Evolutionary conservation across 2,888 invertebrate genomes (phyloP).

Genomic region (Folsomia candida): DNA sequence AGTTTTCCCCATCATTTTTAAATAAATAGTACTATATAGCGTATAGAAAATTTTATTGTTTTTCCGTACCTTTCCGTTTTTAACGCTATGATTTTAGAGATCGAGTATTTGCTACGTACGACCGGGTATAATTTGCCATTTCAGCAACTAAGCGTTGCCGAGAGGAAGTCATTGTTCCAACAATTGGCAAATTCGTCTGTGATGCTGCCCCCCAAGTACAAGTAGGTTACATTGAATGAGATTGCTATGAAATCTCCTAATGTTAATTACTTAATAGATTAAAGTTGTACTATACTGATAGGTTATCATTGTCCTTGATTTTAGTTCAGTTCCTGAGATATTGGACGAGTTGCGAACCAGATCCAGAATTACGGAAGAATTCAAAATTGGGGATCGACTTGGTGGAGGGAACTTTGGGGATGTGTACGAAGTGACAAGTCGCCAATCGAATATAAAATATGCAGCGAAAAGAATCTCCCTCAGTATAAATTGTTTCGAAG

Average conservation of each 20-base stretch:
- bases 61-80: neutral
- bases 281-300: too few relatives aligned
- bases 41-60: too few relatives aligned
- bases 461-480: conserved; percentile 41
- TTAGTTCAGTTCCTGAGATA: conserved; percentile 41
- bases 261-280: too few relatives aligned
- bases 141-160: conserved; percentile 23
- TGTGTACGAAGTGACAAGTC: conserved; percentile 31
- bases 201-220: neutral
- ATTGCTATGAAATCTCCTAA: too few relatives aligned
- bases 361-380: conserved; percentile 40
- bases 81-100: conserved; percentile 26
- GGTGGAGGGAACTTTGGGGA: conserved; percentile 45
- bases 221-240: too few relatives aligned
- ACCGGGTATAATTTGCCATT: conserved; percentile 33
- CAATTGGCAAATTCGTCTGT: conserved; percentile 34
- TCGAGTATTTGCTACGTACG: conserved; percentile 32
- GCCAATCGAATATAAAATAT: conserved; percentile 4
- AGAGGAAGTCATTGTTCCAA: conserved; percentile 31
- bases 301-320: too few relatives aligned
- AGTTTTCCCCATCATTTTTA: too few relatives aligned
- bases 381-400: conserved; percentile 18
- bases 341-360: conserved; percentile 35
- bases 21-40: too few relatives aligned
- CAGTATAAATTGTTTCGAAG: conserved; percentile 29